Evolutionary conservation across 2,113 vertebrate species (phyloP).

Genomic region (Scortum barcoo): DNA sequence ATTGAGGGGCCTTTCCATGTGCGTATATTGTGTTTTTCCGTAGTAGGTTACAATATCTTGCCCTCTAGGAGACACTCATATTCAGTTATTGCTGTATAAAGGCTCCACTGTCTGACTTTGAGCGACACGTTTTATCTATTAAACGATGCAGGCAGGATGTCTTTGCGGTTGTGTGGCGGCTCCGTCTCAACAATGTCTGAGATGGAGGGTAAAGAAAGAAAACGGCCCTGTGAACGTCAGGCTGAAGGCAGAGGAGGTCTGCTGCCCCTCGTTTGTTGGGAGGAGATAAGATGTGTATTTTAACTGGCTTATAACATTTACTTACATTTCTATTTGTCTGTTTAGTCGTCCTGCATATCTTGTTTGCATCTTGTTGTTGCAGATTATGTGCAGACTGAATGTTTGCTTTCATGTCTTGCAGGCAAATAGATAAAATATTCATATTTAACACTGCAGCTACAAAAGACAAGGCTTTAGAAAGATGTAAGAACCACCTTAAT

Average conservation of each 20-base stretch:
- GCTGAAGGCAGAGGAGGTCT: background rate
- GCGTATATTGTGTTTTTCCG: background rate
- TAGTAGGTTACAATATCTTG: slow-evolving; percentile 7
- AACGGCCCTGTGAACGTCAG: background rate
- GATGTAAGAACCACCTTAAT: background rate
- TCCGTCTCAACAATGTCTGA: slow-evolving; percentile 25
- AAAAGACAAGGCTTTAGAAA: no score
- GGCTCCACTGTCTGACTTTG: slow-evolving; percentile 9
- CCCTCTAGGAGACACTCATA: slow-evolving; percentile 18
- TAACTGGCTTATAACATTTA: background rate
- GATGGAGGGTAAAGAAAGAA: slow-evolving; percentile 31
- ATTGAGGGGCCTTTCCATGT: background rate
- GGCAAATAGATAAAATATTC: background rate
- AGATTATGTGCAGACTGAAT: no score
- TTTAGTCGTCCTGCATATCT: no score
- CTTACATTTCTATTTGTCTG: no score
- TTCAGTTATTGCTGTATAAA: slow-evolving; percentile 1
- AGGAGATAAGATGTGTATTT: slow-evolving; percentile 2
- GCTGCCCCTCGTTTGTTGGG: slow-evolving; percentile 1
- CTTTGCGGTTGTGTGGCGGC: slow-evolving; percentile 29
- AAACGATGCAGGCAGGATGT: slow-evolving; percentile 52
- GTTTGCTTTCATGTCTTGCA: no score
- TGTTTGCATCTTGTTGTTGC: no score
- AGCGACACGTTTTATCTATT: slow-evolving; percentile 31
- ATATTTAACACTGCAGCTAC: background rate